Conservation (phyloP, 2,888 invertebrate species). For the Dione juno region DNA sequence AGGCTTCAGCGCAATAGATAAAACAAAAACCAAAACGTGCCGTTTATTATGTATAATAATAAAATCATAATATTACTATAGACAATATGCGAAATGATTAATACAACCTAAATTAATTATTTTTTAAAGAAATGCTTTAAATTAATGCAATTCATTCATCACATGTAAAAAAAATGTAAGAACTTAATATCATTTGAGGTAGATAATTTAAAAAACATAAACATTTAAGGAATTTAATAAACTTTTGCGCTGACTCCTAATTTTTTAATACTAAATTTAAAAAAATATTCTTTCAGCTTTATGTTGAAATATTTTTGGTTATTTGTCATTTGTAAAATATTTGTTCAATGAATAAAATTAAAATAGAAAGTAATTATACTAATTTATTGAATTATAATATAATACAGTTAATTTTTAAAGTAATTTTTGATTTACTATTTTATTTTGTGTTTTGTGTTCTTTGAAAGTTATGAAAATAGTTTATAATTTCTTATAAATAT, state of each 20-base stretch:
- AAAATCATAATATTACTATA: not conserved
- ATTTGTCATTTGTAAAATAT: conserved; percentile 1
- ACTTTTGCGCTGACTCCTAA: conserved; percentile 1
- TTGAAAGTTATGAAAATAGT: not conserved
- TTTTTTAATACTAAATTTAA: not conserved
- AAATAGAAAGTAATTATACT: conserved; percentile 1
- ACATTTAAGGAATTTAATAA: not conserved
- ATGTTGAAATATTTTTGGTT: conserved; percentile 14
- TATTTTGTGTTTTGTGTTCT: not conserved
- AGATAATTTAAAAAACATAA: conserved; percentile 17
- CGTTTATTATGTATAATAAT: not conserved
- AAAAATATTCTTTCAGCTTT: not conserved
- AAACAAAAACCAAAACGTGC: not conserved
- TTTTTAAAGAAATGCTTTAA: not conserved
- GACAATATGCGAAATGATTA: not conserved
- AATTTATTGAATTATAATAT: conserved; percentile 2
- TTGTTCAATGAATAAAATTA: not conserved
- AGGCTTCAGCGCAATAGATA: conserved; percentile 4
- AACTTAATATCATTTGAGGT: conserved; percentile 7
- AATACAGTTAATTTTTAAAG: not conserved
- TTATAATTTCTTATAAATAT: not conserved
- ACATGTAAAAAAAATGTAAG: not conserved
- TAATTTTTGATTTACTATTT: not conserved
- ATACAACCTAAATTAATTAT: not conserved
- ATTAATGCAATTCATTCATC: not conserved